Percentiles rank a stretch among this genome's conserved stretches.
Evolutionary conservation across 2,113 vertebrate species (phyloP).

Genomic region (Tinamus guttatus): DNA sequence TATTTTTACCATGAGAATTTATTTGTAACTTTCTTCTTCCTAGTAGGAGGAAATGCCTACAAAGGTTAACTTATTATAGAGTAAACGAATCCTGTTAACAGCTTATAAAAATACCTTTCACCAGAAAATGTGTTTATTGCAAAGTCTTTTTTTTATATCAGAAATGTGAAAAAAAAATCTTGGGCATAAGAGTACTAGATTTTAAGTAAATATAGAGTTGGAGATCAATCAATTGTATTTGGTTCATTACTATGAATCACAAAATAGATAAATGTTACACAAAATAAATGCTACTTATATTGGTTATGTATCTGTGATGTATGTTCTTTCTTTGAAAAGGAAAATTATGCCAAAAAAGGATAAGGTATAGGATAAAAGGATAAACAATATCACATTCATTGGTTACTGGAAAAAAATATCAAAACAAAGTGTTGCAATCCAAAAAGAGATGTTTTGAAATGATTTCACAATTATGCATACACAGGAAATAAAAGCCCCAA

Average conservation of each 20-base stretch:
- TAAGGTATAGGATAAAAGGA: no score
- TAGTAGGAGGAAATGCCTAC: background rate
- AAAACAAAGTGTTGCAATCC: background rate
- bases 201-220: background rate
- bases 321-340: slow-evolving; percentile 13
- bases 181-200: background rate
- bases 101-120: background rate
- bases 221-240: background rate
- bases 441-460: background rate
- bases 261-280: background rate
- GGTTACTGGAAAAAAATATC: background rate
- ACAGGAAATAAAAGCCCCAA: background rate
- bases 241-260: background rate
- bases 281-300: background rate
- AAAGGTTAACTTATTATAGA: background rate
- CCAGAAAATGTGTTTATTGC: background rate
- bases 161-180: background rate
- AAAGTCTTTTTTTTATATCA: background rate
- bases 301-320: background rate
- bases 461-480: background rate
- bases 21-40: background rate
- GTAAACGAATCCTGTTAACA: background rate
- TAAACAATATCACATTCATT: background rate
- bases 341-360: background rate
- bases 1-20: slow-evolving; percentile 8